Evolutionary conservation across 2,888 invertebrate genomes (phyloP).

Genomic region (Calephelis perditalis): DNA sequence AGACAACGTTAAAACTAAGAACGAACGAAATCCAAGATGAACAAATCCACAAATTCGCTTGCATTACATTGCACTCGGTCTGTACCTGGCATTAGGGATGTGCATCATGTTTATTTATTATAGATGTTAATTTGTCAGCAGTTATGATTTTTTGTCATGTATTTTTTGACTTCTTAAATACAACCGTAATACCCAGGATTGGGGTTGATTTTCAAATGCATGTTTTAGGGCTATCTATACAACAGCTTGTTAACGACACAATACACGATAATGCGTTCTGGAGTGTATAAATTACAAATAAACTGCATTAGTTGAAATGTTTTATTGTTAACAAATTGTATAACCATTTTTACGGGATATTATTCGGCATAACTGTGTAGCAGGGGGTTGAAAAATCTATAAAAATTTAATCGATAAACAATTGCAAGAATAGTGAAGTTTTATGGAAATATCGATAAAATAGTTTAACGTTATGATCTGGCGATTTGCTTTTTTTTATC

Average conservation of each 20-base stretch:
- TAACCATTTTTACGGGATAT: neutral
- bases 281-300: constrained; percentile 12
- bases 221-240: neutral
- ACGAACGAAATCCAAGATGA: too few relatives aligned
- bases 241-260: constrained; percentile 9
- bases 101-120: constrained; percentile 12
- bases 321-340: constrained; percentile 11
- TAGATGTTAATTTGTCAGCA: constrained; percentile 12
- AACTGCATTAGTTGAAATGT: constrained; percentile 8
- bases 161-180: neutral
- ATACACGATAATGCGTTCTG: constrained; percentile 10
- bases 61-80: too few relatives aligned
- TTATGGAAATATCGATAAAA: too few relatives aligned
- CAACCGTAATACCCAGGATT: neutral
- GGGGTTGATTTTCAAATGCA: neutral
- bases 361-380: neutral
- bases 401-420: too few relatives aligned
- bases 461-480: too few relatives aligned
- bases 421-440: too few relatives aligned
- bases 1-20: too few relatives aligned
- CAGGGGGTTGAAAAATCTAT: neutral
- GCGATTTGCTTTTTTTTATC: too few relatives aligned
- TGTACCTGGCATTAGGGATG: constrained; percentile 4
- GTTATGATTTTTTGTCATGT: constrained; percentile 8
- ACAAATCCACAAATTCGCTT: too few relatives aligned